Evolutionary conservation across 1,140 invertebrate genomes (phyloP).

Genomic region (Drosophila tropicalis): DNA sequence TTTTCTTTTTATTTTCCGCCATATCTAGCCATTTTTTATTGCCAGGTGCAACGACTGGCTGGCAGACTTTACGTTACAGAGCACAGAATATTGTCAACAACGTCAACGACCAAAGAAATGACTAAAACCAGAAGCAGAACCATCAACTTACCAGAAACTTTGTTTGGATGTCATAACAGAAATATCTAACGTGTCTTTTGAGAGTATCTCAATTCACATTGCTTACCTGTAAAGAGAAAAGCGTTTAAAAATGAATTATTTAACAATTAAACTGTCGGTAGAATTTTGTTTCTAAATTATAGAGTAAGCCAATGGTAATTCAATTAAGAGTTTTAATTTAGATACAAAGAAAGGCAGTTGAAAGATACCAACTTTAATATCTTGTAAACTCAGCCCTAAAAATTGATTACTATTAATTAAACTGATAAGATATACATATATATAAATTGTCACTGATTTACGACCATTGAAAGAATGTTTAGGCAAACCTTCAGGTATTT

Average conservation of each 20-base stretch:
- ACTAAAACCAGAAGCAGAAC: conserved; percentile 1
- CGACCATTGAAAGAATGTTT: background rate
- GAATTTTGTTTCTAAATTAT: too few species aligned
- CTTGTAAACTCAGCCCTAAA: too few species aligned
- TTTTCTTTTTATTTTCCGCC: background rate
- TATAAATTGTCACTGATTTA: background rate
- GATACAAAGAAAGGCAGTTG: too few species aligned
- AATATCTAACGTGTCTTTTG: conserved; percentile 17
- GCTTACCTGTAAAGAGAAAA: conserved; percentile 60
- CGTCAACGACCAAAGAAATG: conserved; percentile 29
- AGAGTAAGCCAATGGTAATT: background rate
- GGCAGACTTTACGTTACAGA: conserved; percentile 51
- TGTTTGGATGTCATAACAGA: conserved; percentile 11
- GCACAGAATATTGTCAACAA: conserved; percentile 47
- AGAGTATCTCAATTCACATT: conserved; percentile 13
- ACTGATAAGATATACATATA: background rate
- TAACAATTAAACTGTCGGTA: background rate
- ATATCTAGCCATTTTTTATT: conserved; percentile 6
- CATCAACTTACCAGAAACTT: conserved; percentile 43
- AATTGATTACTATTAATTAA: background rate
- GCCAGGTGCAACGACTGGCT: conserved; percentile 38
- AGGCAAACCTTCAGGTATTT: background rate
- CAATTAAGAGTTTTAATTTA: too few species aligned
- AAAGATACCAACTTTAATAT: too few species aligned
- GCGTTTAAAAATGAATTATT: conserved; percentile 14